Percentiles rank a stretch among this genome's conserved stretches.
phyloP scores from a whole-genome alignment of 2,888 invertebrate genomes.

The Himalopsyche tibetana region DNA sequence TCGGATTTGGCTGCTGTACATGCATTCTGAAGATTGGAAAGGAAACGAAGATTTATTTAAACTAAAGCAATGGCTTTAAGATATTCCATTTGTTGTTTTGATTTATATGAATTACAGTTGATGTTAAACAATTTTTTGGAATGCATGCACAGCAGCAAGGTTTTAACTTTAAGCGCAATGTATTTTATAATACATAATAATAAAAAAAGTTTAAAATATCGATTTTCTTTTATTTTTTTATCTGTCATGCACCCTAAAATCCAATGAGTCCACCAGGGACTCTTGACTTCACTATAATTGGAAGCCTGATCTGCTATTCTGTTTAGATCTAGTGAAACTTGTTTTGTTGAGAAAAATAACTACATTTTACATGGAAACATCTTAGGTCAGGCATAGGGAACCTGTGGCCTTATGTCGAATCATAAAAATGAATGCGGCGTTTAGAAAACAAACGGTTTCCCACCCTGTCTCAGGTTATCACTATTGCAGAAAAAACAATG shows the following conservation, averaged over 20 bases:
- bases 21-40: not conserved
- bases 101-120: not conserved
- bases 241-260: not conserved
- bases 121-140: not conserved
- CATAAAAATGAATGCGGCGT: too few relatives aligned
- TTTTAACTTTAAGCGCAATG: constrained; percentile 35
- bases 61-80: not conserved
- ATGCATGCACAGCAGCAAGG: not conserved
- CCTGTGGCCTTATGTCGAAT: too few relatives aligned
- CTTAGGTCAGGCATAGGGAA: too few relatives aligned
- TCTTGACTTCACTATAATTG: too few relatives aligned
- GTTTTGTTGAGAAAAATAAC: too few relatives aligned
- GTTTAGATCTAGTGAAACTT: too few relatives aligned
- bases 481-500: too few relatives aligned
- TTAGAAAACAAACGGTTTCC: too few relatives aligned
- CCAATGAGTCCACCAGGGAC: too few relatives aligned
- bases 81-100: not conserved
- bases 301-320: too few relatives aligned
- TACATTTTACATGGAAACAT: too few relatives aligned
- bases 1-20: not conserved
- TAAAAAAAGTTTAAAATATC: constrained; percentile 53
- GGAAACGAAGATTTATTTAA: not conserved
- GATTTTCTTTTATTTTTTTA: not conserved
- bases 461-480: too few relatives aligned
- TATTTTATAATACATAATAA: constrained; percentile 55